Conservation (phyloP, 2,797 vertebrate genomes). For the Mallotus villosus region DNA sequence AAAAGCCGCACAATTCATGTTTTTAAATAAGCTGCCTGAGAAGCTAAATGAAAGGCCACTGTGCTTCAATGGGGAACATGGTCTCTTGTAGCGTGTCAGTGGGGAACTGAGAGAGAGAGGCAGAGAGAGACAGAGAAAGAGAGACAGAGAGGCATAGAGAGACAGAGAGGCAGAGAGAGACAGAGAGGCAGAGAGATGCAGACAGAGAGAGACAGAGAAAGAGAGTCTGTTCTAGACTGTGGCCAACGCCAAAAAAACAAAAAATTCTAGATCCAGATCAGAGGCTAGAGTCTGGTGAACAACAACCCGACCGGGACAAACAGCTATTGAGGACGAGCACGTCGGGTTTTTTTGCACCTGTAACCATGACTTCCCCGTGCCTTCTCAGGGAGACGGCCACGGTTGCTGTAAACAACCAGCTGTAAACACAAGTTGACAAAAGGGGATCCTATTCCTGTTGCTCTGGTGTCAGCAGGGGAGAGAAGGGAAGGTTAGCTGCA, state of each 20-base stretch:
- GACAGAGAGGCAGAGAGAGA: too few species aligned
- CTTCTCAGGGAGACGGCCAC: background rate
- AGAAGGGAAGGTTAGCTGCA: constrained; percentile 44
- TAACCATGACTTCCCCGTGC: constrained; percentile 28
- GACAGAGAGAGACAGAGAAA: constrained; percentile 29
- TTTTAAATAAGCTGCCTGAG: constrained; percentile 46
- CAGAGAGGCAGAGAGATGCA: too few species aligned
- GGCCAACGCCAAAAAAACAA: background rate
- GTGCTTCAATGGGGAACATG: constrained; percentile 19
- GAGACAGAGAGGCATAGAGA: too few species aligned
- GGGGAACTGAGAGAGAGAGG: constrained; percentile 1
- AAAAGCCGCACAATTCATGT: constrained; percentile 41
- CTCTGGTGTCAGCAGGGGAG: constrained; percentile 60
- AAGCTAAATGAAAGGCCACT: constrained; percentile 23
- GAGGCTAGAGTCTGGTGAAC: constrained; percentile 19
- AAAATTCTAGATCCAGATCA: constrained; percentile 25
- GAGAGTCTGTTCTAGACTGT: background rate
- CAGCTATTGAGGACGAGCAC: constrained; percentile 8
- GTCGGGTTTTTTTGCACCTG: constrained; percentile 25
- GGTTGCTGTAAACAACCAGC: constrained; percentile 23
- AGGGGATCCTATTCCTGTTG: constrained; percentile 60
- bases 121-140: too few species aligned
- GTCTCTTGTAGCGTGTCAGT: constrained; percentile 3
- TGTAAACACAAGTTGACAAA: constrained; percentile 52
- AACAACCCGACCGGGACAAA: constrained; percentile 20